phyloP scores from a whole-genome alignment of 2,797 vertebrate species.

The Arnoldichthys spilopterus region DNA sequence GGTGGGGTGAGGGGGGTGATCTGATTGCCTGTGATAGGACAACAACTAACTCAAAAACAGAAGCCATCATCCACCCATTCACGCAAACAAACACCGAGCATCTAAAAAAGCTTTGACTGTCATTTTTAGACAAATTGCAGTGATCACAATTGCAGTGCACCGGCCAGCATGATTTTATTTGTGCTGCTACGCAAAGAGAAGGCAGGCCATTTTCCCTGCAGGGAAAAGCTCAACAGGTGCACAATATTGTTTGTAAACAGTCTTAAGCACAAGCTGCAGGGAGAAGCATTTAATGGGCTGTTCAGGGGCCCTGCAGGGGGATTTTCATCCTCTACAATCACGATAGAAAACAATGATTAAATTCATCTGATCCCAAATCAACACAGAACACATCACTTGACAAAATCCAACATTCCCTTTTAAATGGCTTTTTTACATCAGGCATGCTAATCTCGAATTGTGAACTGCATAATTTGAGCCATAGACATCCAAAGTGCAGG shows the following conservation, averaged over 20 bases:
- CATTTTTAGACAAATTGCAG: background rate
- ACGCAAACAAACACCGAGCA: background rate
- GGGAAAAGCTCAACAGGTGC: conserved; percentile 12
- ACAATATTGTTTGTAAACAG: background rate
- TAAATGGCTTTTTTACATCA: background rate
- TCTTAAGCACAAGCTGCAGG: background rate
- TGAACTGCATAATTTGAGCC: background rate
- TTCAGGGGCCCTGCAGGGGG: background rate
- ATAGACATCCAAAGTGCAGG: no score
- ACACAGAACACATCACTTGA: background rate
- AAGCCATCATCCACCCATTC: background rate
- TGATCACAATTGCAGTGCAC: background rate
- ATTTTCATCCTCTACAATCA: background rate
- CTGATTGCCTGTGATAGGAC: background rate
- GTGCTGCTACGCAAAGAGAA: background rate
- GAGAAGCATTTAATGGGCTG: background rate
- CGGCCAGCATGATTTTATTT: background rate
- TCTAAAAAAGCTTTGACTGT: background rate
- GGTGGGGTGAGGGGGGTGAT: no score
- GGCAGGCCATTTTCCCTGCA: conserved; percentile 6
- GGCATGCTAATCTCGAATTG: background rate
- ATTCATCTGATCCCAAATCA: background rate
- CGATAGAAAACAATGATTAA: background rate
- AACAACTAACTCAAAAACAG: background rate
- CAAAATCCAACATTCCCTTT: background rate